These are phyloP conservation scores for Pycnonotus jocosus DNA, from an alignment of 2,113 vertebrate genomes.

Conservation along the genomic window DNA sequence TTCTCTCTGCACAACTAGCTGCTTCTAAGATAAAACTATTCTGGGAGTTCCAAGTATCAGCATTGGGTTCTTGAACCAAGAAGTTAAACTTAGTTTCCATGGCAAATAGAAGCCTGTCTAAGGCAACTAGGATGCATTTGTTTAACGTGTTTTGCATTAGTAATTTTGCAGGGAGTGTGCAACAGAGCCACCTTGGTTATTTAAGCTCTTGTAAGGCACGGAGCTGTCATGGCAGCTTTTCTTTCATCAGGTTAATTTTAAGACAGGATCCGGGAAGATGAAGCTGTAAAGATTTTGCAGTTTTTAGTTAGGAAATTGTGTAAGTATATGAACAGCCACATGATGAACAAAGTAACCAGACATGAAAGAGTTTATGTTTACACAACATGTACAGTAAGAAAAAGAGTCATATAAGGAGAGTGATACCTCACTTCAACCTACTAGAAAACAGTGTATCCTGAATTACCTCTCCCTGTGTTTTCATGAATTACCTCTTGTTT, in stretches of 20 bases:
- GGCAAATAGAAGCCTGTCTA: background rate
- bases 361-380: slow-evolving; percentile 14
- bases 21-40: background rate
- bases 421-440: background rate
- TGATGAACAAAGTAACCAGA: background rate
- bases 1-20: background rate
- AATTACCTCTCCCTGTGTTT: background rate
- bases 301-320: slow-evolving; percentile 37
- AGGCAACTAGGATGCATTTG: background rate
- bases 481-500: background rate
- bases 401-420: background rate
- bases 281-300: slow-evolving; percentile 23
- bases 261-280: background rate
- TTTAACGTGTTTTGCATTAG: background rate
- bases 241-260: background rate
- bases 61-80: background rate
- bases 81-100: background rate
- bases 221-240: background rate
- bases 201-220: background rate
- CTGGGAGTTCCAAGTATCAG: background rate
- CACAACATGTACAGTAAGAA: background rate
- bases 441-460: background rate
- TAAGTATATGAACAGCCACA: background rate
- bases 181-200: background rate
- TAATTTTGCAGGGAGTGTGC: background rate